Base-by-base conservation (phyloP, 1,140 invertebrate genomes). In the Ceratosolen fusciceps region DNA sequence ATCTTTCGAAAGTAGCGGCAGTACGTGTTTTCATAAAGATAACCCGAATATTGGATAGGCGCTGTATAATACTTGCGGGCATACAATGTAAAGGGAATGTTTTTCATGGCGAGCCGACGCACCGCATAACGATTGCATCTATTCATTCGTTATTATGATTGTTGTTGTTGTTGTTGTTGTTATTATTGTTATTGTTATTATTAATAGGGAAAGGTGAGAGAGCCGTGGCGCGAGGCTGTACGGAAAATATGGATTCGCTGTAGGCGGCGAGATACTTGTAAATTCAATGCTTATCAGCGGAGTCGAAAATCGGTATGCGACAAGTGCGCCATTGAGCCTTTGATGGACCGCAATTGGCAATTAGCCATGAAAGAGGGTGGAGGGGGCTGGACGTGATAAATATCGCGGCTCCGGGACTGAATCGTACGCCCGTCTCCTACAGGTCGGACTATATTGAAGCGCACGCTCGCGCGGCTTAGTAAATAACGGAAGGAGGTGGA, bases 1-100 rank as follows among this genome's bases (percentile, higher is more conserved):
- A 78, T 78, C 68, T 78, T 31, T 47, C 37, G 65, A 47, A 78
- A 71, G 68, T 72, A 60, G 47, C 37, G 31, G 67, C 31, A 37
- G 31, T 52, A 9, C 14, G 16, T 72, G n/a, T 54, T 72, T 54
- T 54, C 47, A 72, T 7, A 4, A 34, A 37, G 47, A 54, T 72
- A 71, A 71, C 19, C 54, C 14, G 29, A 31, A 72, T 31, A n/a
- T 21, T 31, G n/a, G 1, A 54, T 72, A 62, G 29, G 58, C 14
- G 34, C n/a, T n/a, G 34, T 31, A 34, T 34, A 34, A 62, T 34
- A 19, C 4, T 31, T 62, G 21, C 29, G 34, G 19, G 29, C 14
- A 12, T 34, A 34, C 10, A 34, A 62, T 34, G 16, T 62, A 62
- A 2, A 62, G 14, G 2, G 12, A 34, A 62, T 34, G 34, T 34